A percentile compares a stretch with the other conserved stretches of the same genome.
These are phyloP conservation scores for Ditylenchus dipsaci DNA, from an alignment of 1,140 invertebrate genomes.

Conservation along the genomic window DNA sequence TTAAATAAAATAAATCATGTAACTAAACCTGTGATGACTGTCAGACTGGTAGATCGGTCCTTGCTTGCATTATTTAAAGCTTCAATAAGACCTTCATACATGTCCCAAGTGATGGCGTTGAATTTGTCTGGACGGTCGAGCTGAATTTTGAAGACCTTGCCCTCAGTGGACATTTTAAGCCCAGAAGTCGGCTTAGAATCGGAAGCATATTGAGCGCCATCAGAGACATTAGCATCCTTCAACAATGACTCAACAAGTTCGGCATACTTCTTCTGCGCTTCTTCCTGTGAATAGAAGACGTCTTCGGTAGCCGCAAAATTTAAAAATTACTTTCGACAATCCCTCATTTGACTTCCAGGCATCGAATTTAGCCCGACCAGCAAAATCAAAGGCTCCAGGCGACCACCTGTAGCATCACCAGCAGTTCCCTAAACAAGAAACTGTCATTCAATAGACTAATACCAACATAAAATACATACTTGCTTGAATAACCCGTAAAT, in stretches of 20 bases:
- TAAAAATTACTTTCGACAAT: constrained; percentile 17
- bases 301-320: neutral
- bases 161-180: constrained; percentile 15
- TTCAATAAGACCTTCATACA: constrained; percentile 33
- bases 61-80: constrained; percentile 25
- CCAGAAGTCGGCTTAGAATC: neutral
- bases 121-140: constrained; percentile 41
- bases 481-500: constrained; percentile 67
- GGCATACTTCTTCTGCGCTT: constrained; percentile 33
- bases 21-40: constrained; percentile 34
- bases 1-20: neutral
- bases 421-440: constrained; percentile 61
- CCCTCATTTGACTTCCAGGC: constrained; percentile 61
- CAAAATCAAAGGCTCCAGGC: constrained; percentile 67
- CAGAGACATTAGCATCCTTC: constrained; percentile 1
- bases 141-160: constrained; percentile 32
- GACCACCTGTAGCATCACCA: constrained; percentile 62
- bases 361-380: constrained; percentile 67
- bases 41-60: constrained; percentile 30
- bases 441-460: neutral
- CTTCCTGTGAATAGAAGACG: constrained; percentile 16
- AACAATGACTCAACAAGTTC: constrained; percentile 30
- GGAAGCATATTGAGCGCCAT: neutral
- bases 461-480: constrained; percentile 47
- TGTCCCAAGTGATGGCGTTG: constrained; percentile 39